These are phyloP conservation scores for Scaptodrosophila lebanonensis DNA, from an alignment of 1,140 invertebrate species.

Conservation along the genomic window DNA sequence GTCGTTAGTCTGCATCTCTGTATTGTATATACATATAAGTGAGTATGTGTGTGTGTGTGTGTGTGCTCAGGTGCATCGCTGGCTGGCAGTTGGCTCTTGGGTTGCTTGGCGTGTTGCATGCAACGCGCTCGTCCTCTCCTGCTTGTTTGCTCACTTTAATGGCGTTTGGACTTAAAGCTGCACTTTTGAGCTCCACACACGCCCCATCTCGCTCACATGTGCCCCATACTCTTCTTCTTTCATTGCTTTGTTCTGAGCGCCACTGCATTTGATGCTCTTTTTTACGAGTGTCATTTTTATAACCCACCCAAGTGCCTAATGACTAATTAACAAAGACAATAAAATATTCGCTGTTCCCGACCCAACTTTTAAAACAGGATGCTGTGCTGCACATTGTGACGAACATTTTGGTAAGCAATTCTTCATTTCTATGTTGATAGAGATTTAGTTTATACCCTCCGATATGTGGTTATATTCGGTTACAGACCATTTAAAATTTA, in stretches of 20 bases:
- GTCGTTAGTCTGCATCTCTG: too few species aligned
- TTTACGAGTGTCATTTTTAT: constrained; percentile 72
- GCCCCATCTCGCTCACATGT: constrained; percentile 5
- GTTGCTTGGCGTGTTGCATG: constrained; percentile 56
- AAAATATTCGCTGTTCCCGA: too few species aligned
- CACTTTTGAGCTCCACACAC: constrained; percentile 30
- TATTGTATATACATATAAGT: neutral
- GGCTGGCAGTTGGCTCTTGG: constrained; percentile 26
- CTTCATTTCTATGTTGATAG: too few species aligned
- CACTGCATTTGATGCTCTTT: neutral
- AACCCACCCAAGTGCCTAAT: constrained; percentile 51
- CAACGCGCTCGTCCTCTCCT: constrained; percentile 28
- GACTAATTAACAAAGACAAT: constrained; percentile 68
- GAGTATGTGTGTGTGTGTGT: constrained; percentile 16
- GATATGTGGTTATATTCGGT: too few species aligned
- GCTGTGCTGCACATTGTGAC: too few species aligned
- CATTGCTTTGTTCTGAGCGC: neutral
- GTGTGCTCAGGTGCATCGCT: constrained; percentile 58
- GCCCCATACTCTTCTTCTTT: constrained; percentile 1
- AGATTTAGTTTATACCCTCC: too few species aligned
- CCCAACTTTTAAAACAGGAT: too few species aligned
- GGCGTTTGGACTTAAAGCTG: constrained; percentile 70
- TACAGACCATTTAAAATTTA: too few species aligned
- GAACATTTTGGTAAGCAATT: too few species aligned
- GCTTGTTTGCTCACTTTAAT: constrained; percentile 60